phyloP scores from a whole-genome alignment of 37 sponge, comb jelly and placozoan genomes.

The Chondrilla cf. caribensis region DNA sequence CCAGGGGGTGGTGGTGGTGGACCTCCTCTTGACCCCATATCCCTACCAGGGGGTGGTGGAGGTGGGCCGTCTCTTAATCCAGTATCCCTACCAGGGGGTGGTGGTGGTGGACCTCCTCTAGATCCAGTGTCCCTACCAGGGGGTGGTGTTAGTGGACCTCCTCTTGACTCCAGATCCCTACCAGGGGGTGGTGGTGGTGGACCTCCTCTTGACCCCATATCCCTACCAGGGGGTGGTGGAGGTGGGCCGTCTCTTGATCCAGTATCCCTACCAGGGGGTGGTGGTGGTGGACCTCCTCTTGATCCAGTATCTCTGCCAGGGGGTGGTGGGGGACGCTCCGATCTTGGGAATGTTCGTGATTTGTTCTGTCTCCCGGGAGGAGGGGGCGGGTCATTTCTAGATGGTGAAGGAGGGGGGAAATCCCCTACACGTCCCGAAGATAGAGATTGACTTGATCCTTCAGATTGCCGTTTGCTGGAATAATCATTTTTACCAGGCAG shows the following conservation, averaged over 20 bases:
- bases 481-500: no score
- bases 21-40: background rate
- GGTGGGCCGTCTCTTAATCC: slow-evolving; percentile 9
- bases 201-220: background rate
- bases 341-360: background rate
- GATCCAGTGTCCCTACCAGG: background rate
- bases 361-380: background rate
- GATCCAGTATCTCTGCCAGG: background rate
- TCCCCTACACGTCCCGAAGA: background rate
- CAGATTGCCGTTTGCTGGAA: no score
- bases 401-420: slow-evolving; percentile 13
- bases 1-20: slow-evolving; percentile 24
- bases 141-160: slow-evolving; percentile 15
- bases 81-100: slow-evolving; percentile 19
- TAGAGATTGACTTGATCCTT: background rate
- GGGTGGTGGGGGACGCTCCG: background rate
- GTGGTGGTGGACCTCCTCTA: slow-evolving; percentile 29
- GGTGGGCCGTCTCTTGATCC: background rate
- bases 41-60: slow-evolving; percentile 31
- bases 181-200: slow-evolving; percentile 16
- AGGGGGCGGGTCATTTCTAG: slow-evolving; percentile 8
- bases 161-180: background rate
- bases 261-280: background rate
- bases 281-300: slow-evolving; percentile 16
- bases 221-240: slow-evolving; percentile 9